Percentiles rank a stretch among this genome's conserved stretches.
phyloP scores from a whole-genome alignment of 2,113 vertebrate genomes.

The Rostratula benghalensis region DNA sequence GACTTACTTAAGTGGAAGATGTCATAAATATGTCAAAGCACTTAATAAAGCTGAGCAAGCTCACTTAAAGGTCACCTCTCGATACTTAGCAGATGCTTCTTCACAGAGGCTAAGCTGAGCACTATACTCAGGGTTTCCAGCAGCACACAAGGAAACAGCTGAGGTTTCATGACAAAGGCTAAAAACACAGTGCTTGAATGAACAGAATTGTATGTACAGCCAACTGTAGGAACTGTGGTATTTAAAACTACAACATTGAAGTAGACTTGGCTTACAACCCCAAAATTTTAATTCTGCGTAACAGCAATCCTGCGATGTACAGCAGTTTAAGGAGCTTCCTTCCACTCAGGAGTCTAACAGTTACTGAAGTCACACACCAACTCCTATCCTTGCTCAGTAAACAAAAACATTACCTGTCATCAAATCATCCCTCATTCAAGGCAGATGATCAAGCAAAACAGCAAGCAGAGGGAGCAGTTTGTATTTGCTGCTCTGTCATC shows the following conservation, averaged over 20 bases:
- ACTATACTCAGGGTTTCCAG: background rate
- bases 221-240: background rate
- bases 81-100: background rate
- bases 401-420: background rate
- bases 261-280: background rate
- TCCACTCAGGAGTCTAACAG: background rate
- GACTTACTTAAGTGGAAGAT: background rate
- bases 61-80: constrained; percentile 1
- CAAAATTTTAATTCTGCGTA: background rate
- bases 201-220: background rate
- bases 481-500: background rate
- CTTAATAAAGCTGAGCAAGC: background rate
- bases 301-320: background rate
- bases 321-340: background rate
- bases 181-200: background rate
- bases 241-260: background rate
- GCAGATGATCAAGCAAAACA: background rate
- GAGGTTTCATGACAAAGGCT: background rate
- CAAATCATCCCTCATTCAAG: background rate
- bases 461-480: background rate
- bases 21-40: background rate
- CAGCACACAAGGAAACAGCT: background rate
- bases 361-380: background rate
- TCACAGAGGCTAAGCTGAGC: background rate
- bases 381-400: background rate